Conservation (phyloP, 2,888 invertebrate genomes). For the Athetis lepigone region DNA sequence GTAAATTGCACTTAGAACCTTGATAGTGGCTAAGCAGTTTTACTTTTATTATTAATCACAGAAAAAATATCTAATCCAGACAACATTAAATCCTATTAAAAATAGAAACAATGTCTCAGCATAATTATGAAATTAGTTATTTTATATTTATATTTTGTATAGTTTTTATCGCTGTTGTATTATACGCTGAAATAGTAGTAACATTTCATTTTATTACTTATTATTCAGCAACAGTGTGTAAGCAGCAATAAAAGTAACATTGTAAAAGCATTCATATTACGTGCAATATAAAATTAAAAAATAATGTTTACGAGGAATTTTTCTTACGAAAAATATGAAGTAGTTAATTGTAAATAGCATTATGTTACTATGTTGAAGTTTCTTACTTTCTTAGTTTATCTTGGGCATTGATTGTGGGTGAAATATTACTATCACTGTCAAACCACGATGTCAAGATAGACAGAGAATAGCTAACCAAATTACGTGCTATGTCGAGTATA, state of each 20-base stretch:
- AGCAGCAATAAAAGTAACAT: slow-evolving; percentile 42
- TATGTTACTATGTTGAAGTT: too few relatives aligned
- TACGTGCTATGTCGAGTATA: too few relatives aligned
- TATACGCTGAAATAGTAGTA: slow-evolving; percentile 1
- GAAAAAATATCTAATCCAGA: background rate
- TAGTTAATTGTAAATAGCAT: background rate
- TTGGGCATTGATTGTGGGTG: too few relatives aligned
- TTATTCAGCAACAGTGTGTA: slow-evolving; percentile 39
- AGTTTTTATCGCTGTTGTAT: background rate
- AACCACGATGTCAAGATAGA: too few relatives aligned
- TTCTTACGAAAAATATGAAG: slow-evolving; percentile 13
- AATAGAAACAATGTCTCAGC: background rate
- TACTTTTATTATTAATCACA: background rate
- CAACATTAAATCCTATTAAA: background rate
- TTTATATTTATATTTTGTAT: background rate
- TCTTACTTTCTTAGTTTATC: too few relatives aligned
- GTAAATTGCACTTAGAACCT: background rate
- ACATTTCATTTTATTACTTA: slow-evolving; percentile 15
- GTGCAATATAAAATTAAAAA: slow-evolving; percentile 40
- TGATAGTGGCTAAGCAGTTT: background rate
- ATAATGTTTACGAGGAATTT: slow-evolving; percentile 11
- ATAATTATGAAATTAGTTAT: too few relatives aligned
- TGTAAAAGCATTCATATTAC: slow-evolving; percentile 22
- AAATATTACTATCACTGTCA: too few relatives aligned
- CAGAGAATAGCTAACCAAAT: too few relatives aligned